A percentile compares a stretch with the other conserved stretches of the same genome.
These are phyloP conservation scores for Bursaphelenchus mucronatus DNA, from an alignment of 1,140 invertebrate species.

Conservation along the genomic window DNA sequence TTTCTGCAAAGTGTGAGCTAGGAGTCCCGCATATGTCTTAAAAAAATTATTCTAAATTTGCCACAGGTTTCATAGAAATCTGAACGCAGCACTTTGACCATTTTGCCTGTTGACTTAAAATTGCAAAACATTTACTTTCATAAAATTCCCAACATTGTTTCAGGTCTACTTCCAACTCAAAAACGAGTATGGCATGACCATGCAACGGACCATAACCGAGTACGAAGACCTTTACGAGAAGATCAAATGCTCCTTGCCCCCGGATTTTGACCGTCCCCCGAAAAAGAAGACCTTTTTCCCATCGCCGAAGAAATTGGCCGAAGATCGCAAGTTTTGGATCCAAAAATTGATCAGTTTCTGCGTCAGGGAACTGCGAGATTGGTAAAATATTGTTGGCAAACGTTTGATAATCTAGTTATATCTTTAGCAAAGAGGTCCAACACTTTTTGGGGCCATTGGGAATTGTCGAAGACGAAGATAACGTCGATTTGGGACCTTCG, in stretches of 20 bases:
- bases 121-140: neutral
- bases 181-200: slow-evolving; percentile 17
- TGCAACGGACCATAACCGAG: slow-evolving; percentile 30
- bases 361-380: neutral
- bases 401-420: slow-evolving; percentile 16
- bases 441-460: slow-evolving; percentile 38
- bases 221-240: slow-evolving; percentile 42
- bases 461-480: slow-evolving; percentile 40
- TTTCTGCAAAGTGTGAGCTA: no score
- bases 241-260: slow-evolving; percentile 33
- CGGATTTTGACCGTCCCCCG: slow-evolving; percentile 37
- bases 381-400: slow-evolving; percentile 38
- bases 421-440: slow-evolving; percentile 48
- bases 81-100: no score
- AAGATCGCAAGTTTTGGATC: slow-evolving; percentile 49
- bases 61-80: no score
- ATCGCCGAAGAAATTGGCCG: slow-evolving; percentile 39
- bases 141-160: neutral
- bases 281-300: slow-evolving; percentile 49
- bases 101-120: no score
- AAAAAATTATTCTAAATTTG: no score
- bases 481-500: slow-evolving; percentile 47
- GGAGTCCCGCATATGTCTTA: no score
- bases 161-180: slow-evolving; percentile 32
- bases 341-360: slow-evolving; percentile 10